Base-by-base conservation (phyloP, 2,888 invertebrate genomes). In the Muschampia plurimacula region DNA sequence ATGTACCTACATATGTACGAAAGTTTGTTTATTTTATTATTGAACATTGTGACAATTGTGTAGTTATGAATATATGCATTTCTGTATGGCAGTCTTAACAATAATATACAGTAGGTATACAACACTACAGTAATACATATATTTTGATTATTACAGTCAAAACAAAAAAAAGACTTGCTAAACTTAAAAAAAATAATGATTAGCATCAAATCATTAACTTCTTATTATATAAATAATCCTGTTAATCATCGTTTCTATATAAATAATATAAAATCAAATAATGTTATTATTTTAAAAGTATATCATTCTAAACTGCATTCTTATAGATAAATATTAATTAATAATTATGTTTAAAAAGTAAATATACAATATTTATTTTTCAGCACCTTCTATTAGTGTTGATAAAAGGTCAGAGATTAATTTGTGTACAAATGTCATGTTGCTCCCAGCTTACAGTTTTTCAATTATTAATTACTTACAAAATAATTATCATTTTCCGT, bases 341-440 rank as follows among this genome's bases (percentile, higher is more conserved):
- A 1, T 7, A 28, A 4, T 5, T 52, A n/a, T 69, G 46, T 70
- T 74, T 65, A 73, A 75, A 74, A 75, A 74, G 62, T 62, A 62
- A 62, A 68, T 72, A 74, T 73, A 57, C 72, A 72, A 81, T 84
- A 83, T 92, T 91, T 91, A 82, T 91, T 91, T 92, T 93, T 90
- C 93, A 93, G 93, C 89, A 80, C 82, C 81, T 89, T 88, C 77
- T 87, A 84, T 79, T 82, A 87, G 83, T 84, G 86, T 89, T 86
- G 84, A 86, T 78, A 77, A 82, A 87, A 93, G 93, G 92, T 93
- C 91, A 92, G 93, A 88, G 75, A 77, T 81, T 83, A 80, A 81
- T 84, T 86, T 86, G 86, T 86, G 85, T 89, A 84, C 79, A 79
- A 41, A 82, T 84, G 86, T 84, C 85, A 86, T 88, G 88, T 87